Percentiles rank a stretch among this genome's conserved stretches.
These are phyloP conservation scores for Eilema caniola DNA, from an alignment of 2,888 invertebrate genomes.

Conservation along the genomic window DNA sequence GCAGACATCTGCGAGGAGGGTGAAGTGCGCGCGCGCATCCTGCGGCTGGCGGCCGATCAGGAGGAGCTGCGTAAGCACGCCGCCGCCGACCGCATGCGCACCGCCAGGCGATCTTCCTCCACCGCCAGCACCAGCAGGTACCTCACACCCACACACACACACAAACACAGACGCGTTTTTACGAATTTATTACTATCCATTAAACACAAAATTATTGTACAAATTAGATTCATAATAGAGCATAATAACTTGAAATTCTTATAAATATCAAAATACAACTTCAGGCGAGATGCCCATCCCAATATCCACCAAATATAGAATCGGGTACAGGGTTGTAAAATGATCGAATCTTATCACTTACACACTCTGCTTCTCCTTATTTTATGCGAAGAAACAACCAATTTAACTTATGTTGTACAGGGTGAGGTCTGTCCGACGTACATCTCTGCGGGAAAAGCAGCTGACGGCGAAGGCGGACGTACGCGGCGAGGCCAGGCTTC, in stretches of 20 bases:
- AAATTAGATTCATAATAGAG: too few relatives aligned
- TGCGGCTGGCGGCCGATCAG: slow-evolving; percentile 95
- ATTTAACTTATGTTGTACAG: slow-evolving; percentile 64
- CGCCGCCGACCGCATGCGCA: slow-evolving; percentile 78
- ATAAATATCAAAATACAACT: too few relatives aligned
- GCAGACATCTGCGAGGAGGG: slow-evolving; percentile 98
- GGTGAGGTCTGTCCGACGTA: slow-evolving; percentile 97
- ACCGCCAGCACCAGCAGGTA: slow-evolving; percentile 85
- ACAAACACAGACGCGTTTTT: too few relatives aligned
- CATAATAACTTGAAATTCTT: too few relatives aligned
- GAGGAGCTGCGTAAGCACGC: slow-evolving; percentile 89
- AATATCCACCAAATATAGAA: too few relatives aligned
- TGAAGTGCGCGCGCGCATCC: slow-evolving; percentile 95
- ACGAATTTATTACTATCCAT: too few relatives aligned
- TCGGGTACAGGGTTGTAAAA: too few relatives aligned
- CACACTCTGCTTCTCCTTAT: not conserved
- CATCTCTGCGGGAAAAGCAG: slow-evolving; percentile 97
- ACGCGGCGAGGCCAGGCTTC: slow-evolving; percentile 93
- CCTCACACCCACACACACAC: not conserved
- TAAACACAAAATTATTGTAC: too few relatives aligned
- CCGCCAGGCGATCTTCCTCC: slow-evolving; percentile 81
- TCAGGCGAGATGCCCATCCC: too few relatives aligned
- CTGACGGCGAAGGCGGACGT: slow-evolving; percentile 97
- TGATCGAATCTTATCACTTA: too few relatives aligned
- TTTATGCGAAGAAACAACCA: not conserved